These are phyloP conservation scores for Hyphantria cunea DNA, from an alignment of 1,140 invertebrate genomes.

Conservation along the genomic window DNA sequence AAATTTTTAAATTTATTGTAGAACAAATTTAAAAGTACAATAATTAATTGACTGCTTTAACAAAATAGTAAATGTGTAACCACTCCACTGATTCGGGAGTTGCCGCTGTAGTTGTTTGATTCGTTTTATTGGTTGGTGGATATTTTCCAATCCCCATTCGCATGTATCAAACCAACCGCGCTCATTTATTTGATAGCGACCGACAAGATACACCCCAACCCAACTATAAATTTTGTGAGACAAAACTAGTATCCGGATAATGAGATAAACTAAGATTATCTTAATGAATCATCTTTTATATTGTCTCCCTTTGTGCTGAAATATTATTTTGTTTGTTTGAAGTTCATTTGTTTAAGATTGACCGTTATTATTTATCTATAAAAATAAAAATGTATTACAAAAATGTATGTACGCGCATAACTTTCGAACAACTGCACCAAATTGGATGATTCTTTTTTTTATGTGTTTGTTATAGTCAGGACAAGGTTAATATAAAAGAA, in stretches of 20 bases:
- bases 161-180: constrained; percentile 76
- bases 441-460: too few relatives aligned
- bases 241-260: constrained; percentile 29
- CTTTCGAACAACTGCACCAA: too few relatives aligned
- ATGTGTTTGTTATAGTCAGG: too few relatives aligned
- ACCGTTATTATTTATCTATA: too few relatives aligned
- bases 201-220: constrained; percentile 47
- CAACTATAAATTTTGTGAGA: constrained; percentile 41
- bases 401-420: too few relatives aligned
- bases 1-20: too few relatives aligned
- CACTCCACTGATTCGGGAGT: constrained; percentile 17
- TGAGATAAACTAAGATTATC: constrained; percentile 31
- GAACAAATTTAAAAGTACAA: too few relatives aligned
- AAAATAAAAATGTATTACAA: too few relatives aligned
- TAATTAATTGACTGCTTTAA: too few relatives aligned
- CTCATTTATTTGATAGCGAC: constrained; percentile 76
- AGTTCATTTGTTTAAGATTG: too few relatives aligned
- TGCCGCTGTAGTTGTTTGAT: constrained; percentile 54
- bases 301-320: constrained; percentile 17
- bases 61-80: background rate
- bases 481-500: too few relatives aligned
- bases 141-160: constrained; percentile 70
- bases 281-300: constrained; percentile 42
- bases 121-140: constrained; percentile 72
- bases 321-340: too few relatives aligned